Evolutionary conservation across 2,113 vertebrate genomes (phyloP).

Genomic region (Sporophila hypoxantha): DNA sequence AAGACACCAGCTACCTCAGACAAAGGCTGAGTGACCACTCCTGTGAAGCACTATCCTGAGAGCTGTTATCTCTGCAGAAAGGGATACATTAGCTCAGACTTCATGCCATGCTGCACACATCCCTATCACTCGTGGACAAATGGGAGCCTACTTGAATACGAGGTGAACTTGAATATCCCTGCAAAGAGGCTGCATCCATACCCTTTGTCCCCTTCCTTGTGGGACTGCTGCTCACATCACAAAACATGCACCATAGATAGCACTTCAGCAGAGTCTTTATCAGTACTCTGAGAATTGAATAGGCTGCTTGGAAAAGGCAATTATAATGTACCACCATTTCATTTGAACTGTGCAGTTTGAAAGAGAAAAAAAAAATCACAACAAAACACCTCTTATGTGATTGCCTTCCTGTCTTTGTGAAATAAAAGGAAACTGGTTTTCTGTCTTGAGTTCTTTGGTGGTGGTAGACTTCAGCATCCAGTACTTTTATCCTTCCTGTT

Average conservation of each 20-base stretch:
- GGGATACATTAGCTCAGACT: background rate
- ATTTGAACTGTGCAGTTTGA: background rate
- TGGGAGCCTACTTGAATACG: background rate
- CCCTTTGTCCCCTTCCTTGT: background rate
- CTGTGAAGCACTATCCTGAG: background rate
- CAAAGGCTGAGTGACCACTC: background rate
- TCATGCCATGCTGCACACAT: background rate
- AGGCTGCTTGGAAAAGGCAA: background rate
- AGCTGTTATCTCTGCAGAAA: background rate
- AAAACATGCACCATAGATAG: background rate
- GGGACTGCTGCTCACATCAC: background rate
- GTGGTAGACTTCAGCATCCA: background rate
- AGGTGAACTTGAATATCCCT: background rate
- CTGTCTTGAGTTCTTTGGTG: background rate
- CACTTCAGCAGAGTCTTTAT: background rate
- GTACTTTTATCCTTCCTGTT: background rate
- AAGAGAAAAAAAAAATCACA: rapidly evolving
- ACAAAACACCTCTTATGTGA: background rate
- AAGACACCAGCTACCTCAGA: background rate
- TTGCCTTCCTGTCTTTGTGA: background rate
- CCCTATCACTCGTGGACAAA: background rate
- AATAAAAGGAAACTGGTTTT: background rate
- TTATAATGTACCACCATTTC: background rate
- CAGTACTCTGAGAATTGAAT: background rate
- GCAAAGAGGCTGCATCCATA: background rate